A percentile compares a stretch with the other conserved stretches of the same genome.
phyloP scores from a whole-genome alignment of 2,113 vertebrate genomes.

The Oenanthe melanoleuca region DNA sequence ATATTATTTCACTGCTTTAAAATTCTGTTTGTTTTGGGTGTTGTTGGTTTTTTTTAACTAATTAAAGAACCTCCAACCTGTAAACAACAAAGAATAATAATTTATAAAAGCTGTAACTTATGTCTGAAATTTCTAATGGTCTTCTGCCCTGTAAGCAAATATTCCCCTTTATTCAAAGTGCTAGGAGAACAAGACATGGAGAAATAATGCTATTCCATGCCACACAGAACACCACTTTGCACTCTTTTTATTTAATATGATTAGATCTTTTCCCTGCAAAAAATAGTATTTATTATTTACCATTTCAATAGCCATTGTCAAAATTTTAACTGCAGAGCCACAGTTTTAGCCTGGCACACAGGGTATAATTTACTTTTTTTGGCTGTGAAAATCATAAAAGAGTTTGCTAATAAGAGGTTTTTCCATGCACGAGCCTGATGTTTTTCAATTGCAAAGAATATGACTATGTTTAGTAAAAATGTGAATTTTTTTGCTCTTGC shows the following conservation, averaged over 20 bases:
- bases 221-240: background rate
- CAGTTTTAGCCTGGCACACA: background rate
- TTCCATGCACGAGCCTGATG: background rate
- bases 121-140: background rate
- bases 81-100: background rate
- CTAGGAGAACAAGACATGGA: background rate
- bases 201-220: background rate
- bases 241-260: background rate
- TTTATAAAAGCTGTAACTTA: background rate
- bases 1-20: background rate
- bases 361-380: background rate
- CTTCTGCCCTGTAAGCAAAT: background rate
- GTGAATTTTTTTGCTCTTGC: background rate
- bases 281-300: background rate
- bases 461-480: background rate
- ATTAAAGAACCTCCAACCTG: background rate
- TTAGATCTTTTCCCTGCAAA: background rate
- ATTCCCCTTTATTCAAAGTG: background rate
- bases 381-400: background rate
- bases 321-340: background rate
- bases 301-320: background rate
- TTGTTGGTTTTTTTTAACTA: background rate
- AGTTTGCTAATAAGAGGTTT: background rate
- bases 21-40: background rate
- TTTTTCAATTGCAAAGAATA: background rate